A percentile compares a stretch with the other conserved stretches of the same genome.
Evolutionary conservation across 2,113 vertebrate species (phyloP).

Genomic region (Chinchilla lanigera): DNA sequence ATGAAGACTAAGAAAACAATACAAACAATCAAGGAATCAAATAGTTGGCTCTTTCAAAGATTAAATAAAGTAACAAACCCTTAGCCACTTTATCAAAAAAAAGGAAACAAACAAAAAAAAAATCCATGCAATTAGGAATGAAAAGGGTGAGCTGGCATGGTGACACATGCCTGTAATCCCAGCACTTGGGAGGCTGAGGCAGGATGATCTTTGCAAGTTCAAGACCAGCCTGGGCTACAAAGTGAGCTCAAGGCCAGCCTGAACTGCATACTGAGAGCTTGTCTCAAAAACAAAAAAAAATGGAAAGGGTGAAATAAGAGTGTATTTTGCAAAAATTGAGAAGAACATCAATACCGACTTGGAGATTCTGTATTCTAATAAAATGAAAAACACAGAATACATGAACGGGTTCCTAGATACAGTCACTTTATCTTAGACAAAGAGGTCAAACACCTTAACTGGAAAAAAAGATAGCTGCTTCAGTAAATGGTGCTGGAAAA

Average conservation of each 20-base stretch:
- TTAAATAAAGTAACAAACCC: background rate
- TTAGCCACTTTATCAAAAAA: background rate
- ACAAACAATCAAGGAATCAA: background rate
- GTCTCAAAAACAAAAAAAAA: no score
- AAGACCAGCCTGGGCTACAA: no score
- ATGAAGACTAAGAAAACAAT: background rate
- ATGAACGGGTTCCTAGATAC: background rate
- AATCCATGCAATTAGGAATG: background rate
- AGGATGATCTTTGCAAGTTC: no score
- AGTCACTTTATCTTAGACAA: background rate
- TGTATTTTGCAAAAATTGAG: background rate
- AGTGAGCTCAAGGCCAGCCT: no score
- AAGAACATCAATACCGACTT: background rate
- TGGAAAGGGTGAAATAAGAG: background rate
- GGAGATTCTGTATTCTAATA: background rate
- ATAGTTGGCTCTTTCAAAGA: background rate
- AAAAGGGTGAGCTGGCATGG: no score
- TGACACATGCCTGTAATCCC: no score
- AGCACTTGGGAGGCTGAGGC: no score
- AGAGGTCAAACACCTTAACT: background rate
- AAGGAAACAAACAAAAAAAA: background rate
- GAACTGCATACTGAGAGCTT: no score
- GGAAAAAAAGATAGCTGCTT: background rate
- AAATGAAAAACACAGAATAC: background rate
- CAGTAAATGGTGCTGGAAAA: background rate